Base-by-base conservation (phyloP, 2,113 vertebrate genomes). In the Alethe diademata region DNA sequence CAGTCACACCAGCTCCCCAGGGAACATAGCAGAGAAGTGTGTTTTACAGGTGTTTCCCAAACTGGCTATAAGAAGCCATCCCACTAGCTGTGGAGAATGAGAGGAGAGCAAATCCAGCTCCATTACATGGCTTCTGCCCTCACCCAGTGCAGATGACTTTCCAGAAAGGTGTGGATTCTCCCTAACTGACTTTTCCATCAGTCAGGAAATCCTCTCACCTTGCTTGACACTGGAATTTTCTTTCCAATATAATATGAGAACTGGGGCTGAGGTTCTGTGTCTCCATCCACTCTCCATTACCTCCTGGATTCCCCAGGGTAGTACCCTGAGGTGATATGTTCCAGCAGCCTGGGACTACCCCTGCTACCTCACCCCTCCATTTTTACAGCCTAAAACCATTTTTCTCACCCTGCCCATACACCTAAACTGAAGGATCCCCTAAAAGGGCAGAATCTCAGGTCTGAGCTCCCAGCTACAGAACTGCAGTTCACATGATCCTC, bases 331-430 rank as follows among this genome's bases (percentile, higher is more conserved):
- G 6, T 28, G 40, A n/a, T 50, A 17, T 35, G 15, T 36, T 70
- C 62, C 51, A 58, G 47, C 50, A 92, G 8, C 26, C 38, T 3
- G 3, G 43, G 15, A 40, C 50, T 88, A 28, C 12, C 19, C 15
- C 28, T 78, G 28, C 47, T 74, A 24, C 25, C 22, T 54, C 31
- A 47, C 26, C 33, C 24, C 19, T 83, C 7, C 19, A 36, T 33
- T 51, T 70, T 50, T 31, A 50, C 35, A 81, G 33, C 19, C 33
- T 73, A 35, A 43, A 89, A 80, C 2, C 14, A 4, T 24, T 24
- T 58, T 78, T 58, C 7, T 20, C 14, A 33, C 28, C 2, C 23
- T 0, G 1, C 60, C 23, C 14, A 10, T n/a, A 19, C 0, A 9
- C 26, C 11, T 56, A 38, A 78, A 74, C 2, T 35, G 35, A 50